These are phyloP conservation scores for Campoletis raptor DNA, from an alignment of 2,888 invertebrate genomes.

Conservation along the genomic window DNA sequence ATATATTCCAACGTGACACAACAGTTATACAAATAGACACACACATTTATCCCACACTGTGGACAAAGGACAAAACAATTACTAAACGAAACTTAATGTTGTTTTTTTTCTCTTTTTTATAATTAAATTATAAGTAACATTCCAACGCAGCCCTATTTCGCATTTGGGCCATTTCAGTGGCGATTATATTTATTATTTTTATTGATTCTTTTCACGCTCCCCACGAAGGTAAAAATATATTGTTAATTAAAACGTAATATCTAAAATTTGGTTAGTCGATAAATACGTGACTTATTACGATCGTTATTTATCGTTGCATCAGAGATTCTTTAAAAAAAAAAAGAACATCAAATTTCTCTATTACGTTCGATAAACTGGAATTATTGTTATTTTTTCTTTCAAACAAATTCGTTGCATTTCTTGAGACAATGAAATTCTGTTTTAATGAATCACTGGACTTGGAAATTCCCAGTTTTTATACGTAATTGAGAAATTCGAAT, in stretches of 20 bases:
- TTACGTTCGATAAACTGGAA: slow-evolving; percentile 7
- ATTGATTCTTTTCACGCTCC: not conserved
- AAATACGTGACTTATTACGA: slow-evolving; percentile 71
- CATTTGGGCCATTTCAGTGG: not conserved
- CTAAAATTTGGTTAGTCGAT: slow-evolving; percentile 81
- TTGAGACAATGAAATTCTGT: not conserved
- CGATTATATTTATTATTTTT: not conserved
- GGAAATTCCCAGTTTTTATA: not conserved
- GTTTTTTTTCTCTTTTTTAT: not conserved
- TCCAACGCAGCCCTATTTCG: slow-evolving; percentile 41
- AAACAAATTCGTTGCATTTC: not conserved
- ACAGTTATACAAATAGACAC: slow-evolving; percentile 65
- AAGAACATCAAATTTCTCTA: slow-evolving; percentile 34
- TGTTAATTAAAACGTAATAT: slow-evolving; percentile 67
- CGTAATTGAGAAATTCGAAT: slow-evolving; percentile 16
- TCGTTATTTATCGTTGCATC: not conserved
- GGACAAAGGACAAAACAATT: slow-evolving; percentile 65
- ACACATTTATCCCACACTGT: slow-evolving; percentile 66
- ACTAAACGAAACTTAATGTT: slow-evolving; percentile 15
- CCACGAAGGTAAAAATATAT: slow-evolving; percentile 34
- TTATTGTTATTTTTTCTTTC: not conserved
- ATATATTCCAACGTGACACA: slow-evolving; percentile 61
- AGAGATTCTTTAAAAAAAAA: slow-evolving; percentile 37
- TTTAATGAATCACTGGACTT: not conserved
- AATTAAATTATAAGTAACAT: slow-evolving; percentile 10